A percentile compares a stretch with the other conserved stretches of the same genome.
These are phyloP conservation scores for Aldrovandia affinis DNA, from an alignment of 2,797 vertebrate species.

Conservation along the genomic window DNA sequence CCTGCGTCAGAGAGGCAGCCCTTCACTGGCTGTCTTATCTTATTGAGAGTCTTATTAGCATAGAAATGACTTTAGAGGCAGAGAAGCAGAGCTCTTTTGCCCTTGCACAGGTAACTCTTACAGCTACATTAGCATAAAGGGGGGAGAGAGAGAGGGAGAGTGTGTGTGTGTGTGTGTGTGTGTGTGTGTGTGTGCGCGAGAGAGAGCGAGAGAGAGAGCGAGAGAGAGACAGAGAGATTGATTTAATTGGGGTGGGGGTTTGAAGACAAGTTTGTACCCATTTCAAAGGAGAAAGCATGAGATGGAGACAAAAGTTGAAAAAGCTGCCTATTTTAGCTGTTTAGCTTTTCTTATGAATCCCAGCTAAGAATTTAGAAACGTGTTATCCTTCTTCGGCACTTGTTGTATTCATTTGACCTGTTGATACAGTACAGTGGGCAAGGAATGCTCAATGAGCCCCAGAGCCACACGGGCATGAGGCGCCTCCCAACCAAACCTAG, in stretches of 20 bases:
- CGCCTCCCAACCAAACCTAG: not conserved
- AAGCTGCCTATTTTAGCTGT: not conserved
- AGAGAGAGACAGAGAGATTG: not conserved
- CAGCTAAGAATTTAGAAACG: not conserved
- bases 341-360: not conserved
- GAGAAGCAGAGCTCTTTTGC: slow-evolving; percentile 68
- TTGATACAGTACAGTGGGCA: not conserved
- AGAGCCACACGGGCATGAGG: not conserved
- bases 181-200: too few species aligned
- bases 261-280: not conserved
- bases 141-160: not conserved
- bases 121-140: slow-evolving; percentile 29
- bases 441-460: not conserved
- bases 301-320: not conserved
- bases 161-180: too few species aligned
- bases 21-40: slow-evolving; percentile 68
- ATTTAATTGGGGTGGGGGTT: not conserved
- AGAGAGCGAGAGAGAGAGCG: not conserved
- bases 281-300: not conserved
- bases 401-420: not conserved
- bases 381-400: slow-evolving; percentile 16
- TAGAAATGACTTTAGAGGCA: slow-evolving; percentile 71
- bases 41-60: slow-evolving; percentile 76
- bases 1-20: slow-evolving; percentile 57
- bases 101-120: slow-evolving; percentile 50